Evolutionary conservation across 2,113 vertebrate species (phyloP), one percentile per base, ranked within the genome.

Genomic region (Willisornis vidua): DNA sequence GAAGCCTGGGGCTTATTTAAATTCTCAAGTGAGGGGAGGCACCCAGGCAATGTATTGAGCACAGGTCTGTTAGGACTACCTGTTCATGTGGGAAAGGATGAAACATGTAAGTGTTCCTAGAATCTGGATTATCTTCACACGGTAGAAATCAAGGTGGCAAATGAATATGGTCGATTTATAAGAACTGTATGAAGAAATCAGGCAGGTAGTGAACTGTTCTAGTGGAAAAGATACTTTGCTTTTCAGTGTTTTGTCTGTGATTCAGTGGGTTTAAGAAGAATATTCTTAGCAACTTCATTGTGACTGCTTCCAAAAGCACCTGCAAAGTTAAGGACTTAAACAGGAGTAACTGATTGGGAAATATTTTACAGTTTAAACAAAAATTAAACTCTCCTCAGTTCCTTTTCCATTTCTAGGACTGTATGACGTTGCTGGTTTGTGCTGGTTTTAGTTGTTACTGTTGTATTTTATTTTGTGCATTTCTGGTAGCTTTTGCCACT

Each of bases 371-470:
- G 19, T 55, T 77, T 51, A 59, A 86, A 75, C 51, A 74, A 39
- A 35, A 77, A 12, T 61, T 5, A 39, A 80, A 33, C 10, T 19
- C 2, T 46, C 7, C 28, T 55, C 28, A 41, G 24, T n/a, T 68
- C 39, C 12, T 54, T 68, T 61, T 55, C 6, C 20, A 16, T 25
- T 83, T 70, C 29, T 16, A 31, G 16, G 7, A 33, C 14, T 16
- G 5, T 19, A 31, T 12, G 62, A 61, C 16, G 11, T 20, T 84
- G 19, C 7, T 12, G 7, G 1, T 51, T 83, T 87, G 22, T 12
- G 3, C 39, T 77, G 24, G 10, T 49, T 79, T 46, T 33, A 0
- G 0, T 65, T 17, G 4, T 33, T 88, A n/a, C 5, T 67, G 0
- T 7, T 51, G 20, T n/a, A 14, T 43, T 61, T 49, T 52, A 26